Evolutionary conservation across 2,888 invertebrate genomes (phyloP), one percentile per base, ranked within the genome.

Genomic region (Adineta ricciae): DNA sequence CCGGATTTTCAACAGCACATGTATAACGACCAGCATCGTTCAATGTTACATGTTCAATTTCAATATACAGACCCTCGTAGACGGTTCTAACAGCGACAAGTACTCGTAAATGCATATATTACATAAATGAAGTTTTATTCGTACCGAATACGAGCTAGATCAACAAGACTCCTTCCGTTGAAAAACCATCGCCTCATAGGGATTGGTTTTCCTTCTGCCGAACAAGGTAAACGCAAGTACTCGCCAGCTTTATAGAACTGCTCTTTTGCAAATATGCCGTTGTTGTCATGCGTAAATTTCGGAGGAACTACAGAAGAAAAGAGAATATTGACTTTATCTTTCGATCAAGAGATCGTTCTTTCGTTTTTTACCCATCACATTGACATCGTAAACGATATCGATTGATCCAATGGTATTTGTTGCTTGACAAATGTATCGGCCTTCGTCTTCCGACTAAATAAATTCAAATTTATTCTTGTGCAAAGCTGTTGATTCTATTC

Each of bases 1-100:
- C 93, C 87, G 92, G 92, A 90, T 94, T 94, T n/a, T 92, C 92
- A 86, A 93, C 93, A 38, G 93, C 91, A 88, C 94, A 94, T 0
- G 92, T 91, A 88, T 93, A 94, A 78, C 91, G 90, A 0, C 93
- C 93, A 32, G 91, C 91, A 88, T 93, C 92, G 88, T 19, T 91
- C 89, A 88, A 41, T 24, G 38, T 38, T 41, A 78, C 24, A 41
- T 78, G 24, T 41, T 78, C 78, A n/a, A 78, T 78, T 78, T 78
- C 78, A 7, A 78, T n/a, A 41, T 78, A 78, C 24, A 78, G n/a
- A n/a, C 78, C 78, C 38, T 41, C 78, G 24, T 78, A 41, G 4
- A 41, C n/a, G 4, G 41, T 41, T 41, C 78, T 78, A 9, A 16
- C 46, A 46, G 11, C 5, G 11, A 11, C 5, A 46, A 46, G 11